These are phyloP conservation scores for Scaptomyza graminum DNA, from an alignment of 1,140 invertebrate species.

Conservation along the genomic window DNA sequence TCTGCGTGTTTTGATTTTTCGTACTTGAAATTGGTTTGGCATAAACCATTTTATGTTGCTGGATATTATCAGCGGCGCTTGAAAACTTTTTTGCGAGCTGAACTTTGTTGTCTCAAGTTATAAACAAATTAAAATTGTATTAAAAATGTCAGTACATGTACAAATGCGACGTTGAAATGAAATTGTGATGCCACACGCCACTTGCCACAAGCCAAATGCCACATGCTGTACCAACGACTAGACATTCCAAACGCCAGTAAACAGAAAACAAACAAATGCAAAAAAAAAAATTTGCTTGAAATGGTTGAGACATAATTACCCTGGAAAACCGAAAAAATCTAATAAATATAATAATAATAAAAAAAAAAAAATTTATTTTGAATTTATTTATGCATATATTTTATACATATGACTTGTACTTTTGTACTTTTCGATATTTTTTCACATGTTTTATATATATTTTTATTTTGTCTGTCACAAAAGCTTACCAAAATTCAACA, in stretches of 20 bases:
- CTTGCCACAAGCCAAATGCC: conserved; percentile 23
- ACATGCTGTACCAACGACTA: conserved; percentile 22
- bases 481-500: not conserved
- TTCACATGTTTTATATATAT: not conserved
- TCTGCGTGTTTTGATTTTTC: conserved; percentile 63
- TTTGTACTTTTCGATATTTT: too few species aligned
- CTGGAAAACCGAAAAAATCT: too few species aligned
- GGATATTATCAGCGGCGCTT: conserved; percentile 37
- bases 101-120: conserved; percentile 69
- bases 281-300: not conserved
- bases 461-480: not conserved
- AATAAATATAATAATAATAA: not conserved
- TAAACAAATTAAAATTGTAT: conserved; percentile 81
- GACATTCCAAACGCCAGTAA: conserved; percentile 14
- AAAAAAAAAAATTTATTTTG: too few species aligned
- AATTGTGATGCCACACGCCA: conserved; percentile 8
- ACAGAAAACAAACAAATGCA: conserved; percentile 1
- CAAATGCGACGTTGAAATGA: conserved; percentile 40
- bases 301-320: conserved; percentile 1
- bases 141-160: conserved; percentile 60
- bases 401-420: not conserved
- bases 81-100: conserved; percentile 33
- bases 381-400: too few species aligned
- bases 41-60: conserved; percentile 59
- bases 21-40: conserved; percentile 78